phyloP scores from a whole-genome alignment of 2,797 vertebrate genomes.

The Myotis pilosus region DNA sequence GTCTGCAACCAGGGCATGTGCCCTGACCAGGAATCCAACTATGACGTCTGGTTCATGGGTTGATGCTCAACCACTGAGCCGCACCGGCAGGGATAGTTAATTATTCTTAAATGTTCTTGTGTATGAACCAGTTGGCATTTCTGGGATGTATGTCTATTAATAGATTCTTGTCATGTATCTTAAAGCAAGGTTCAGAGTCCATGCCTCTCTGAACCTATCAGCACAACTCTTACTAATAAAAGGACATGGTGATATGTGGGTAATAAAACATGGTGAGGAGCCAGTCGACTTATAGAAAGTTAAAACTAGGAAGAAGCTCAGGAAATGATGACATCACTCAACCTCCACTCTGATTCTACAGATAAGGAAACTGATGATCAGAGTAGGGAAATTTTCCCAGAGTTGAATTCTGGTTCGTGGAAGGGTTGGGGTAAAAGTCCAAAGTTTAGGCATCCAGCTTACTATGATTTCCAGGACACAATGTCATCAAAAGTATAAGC shows the following conservation, averaged over 20 bases:
- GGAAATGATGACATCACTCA: background rate
- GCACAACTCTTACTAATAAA: background rate
- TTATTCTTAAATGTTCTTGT: background rate
- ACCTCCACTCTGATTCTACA: background rate
- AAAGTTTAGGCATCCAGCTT: background rate
- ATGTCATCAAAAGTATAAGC: background rate
- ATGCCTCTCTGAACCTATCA: background rate
- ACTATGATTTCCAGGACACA: background rate
- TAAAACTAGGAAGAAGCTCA: background rate
- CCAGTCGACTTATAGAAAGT: background rate
- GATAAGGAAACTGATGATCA: background rate
- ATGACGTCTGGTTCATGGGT: background rate
- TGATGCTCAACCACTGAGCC: background rate
- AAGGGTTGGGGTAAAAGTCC: background rate
- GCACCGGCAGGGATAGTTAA: background rate
- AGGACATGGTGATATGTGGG: background rate
- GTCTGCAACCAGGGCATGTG: background rate
- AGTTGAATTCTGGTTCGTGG: background rate
- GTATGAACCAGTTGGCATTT: background rate
- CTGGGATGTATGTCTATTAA: background rate
- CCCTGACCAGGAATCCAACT: background rate
- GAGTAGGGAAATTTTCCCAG: background rate
- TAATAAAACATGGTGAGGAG: background rate
- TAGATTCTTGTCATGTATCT: background rate
- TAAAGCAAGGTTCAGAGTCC: slow-evolving; percentile 32